Conservation (phyloP, 2,888 invertebrate species). For the Pachliopta kotzebuea region DNA sequence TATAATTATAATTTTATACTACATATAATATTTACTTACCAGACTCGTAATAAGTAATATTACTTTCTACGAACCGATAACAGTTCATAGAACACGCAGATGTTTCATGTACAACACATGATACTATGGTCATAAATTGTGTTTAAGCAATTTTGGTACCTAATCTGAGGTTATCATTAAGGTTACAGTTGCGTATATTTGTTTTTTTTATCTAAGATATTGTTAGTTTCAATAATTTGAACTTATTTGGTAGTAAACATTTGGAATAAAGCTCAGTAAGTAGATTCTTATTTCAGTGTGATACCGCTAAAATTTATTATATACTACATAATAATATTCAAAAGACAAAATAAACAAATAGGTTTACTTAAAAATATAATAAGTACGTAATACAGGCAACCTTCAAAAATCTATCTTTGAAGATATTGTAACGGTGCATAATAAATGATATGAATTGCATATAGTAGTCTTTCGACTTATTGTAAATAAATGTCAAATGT, state of each 20-base stretch:
- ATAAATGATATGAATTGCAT: no score
- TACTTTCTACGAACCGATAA: background rate
- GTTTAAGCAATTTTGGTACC: slow-evolving; percentile 1
- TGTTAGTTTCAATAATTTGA: background rate
- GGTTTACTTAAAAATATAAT: no score
- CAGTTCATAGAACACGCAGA: background rate
- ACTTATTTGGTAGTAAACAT: background rate
- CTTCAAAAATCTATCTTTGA: no score
- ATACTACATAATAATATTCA: no score
- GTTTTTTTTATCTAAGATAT: background rate
- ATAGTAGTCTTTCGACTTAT: no score
- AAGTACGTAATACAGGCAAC: no score
- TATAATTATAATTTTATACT: background rate
- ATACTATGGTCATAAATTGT: background rate
- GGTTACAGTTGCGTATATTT: background rate
- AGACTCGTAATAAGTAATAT: background rate
- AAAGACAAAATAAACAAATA: no score
- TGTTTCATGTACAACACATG: background rate
- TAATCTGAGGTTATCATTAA: slow-evolving; percentile 1
- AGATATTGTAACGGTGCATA: no score
- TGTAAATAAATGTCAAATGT: no score
- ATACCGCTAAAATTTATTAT: no score
- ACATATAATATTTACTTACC: background rate
- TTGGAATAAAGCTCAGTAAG: no score
- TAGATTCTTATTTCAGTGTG: no score